Conservation (phyloP, 2,113 vertebrate genomes). For the Hucho hucho region DNA sequence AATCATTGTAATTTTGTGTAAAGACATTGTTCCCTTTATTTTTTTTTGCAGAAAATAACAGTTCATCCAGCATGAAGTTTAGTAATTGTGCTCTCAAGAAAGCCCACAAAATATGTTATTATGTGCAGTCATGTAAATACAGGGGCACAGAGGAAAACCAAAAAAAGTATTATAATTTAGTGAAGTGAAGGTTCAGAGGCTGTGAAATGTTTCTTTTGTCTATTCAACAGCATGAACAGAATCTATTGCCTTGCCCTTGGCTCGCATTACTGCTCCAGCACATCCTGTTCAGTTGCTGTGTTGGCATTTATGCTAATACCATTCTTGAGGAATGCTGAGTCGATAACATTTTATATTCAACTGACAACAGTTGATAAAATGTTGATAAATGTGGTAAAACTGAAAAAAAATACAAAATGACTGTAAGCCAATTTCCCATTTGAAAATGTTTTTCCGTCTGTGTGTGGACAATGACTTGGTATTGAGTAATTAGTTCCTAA, state of each 20-base stretch:
- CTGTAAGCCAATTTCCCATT: background rate
- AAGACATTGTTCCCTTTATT: background rate
- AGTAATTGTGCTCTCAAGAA: background rate
- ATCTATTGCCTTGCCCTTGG: background rate
- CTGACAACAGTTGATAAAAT: background rate
- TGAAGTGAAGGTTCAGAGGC: background rate
- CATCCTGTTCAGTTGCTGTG: background rate
- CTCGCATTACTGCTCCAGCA: background rate
- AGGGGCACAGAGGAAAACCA: background rate
- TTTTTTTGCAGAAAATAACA: background rate
- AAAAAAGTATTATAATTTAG: background rate
- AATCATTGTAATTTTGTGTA: background rate
- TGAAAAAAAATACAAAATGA: background rate
- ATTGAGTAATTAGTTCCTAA: constrained; percentile 6
- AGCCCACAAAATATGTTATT: background rate
- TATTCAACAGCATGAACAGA: background rate
- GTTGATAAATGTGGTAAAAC: no score
- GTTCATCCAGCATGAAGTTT: background rate
- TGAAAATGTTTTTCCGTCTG: background rate
- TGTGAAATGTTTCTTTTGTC: background rate
- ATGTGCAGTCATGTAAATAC: background rate
- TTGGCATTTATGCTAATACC: background rate
- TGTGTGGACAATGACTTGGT: background rate
- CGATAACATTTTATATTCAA: background rate
- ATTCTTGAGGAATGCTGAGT: no score